A percentile compares a stretch with the other conserved stretches of the same genome.
These are phyloP conservation scores for Scophthalmus maximus DNA, from an alignment of 2,113 vertebrate genomes.

Conservation along the genomic window DNA sequence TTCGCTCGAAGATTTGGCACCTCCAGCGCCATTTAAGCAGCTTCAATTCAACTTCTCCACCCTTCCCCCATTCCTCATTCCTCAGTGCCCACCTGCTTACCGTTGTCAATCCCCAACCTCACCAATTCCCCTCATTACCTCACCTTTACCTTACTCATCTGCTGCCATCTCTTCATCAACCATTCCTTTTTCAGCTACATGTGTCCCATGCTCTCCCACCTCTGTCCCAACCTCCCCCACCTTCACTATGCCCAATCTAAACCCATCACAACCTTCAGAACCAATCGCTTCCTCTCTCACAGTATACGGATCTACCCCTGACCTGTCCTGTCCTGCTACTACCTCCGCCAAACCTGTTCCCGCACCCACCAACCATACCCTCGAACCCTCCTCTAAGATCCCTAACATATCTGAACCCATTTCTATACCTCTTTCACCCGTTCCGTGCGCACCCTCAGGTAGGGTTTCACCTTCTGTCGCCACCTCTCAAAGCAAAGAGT, in stretches of 20 bases:
- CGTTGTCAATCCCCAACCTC: constrained; percentile 47
- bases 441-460: constrained; percentile 9
- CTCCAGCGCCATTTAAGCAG: constrained; percentile 29
- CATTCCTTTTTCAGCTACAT: constrained; percentile 1
- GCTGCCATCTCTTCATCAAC: constrained; percentile 23
- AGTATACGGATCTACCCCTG: too few relatives aligned
- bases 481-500: constrained; percentile 48
- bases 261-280: constrained; percentile 14
- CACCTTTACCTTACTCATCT: constrained; percentile 58
- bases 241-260: not conserved
- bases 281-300: constrained; percentile 11
- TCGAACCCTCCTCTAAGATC: constrained; percentile 3
- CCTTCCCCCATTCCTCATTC: not conserved
- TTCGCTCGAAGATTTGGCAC: constrained; percentile 72
- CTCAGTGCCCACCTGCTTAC: constrained; percentile 23
- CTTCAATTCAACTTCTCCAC: constrained; percentile 5
- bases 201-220: constrained; percentile 27
- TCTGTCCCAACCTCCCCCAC: constrained; percentile 32
- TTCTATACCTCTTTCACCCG: constrained; percentile 14
- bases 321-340: constrained; percentile 2
- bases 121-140: constrained; percentile 74
- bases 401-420: not conserved
- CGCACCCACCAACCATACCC: constrained; percentile 4
- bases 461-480: constrained; percentile 8
- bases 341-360: not conserved